Evolutionary conservation across 2,888 invertebrate species (phyloP).

Genomic region (Gymnoscelis rufifasciata): DNA sequence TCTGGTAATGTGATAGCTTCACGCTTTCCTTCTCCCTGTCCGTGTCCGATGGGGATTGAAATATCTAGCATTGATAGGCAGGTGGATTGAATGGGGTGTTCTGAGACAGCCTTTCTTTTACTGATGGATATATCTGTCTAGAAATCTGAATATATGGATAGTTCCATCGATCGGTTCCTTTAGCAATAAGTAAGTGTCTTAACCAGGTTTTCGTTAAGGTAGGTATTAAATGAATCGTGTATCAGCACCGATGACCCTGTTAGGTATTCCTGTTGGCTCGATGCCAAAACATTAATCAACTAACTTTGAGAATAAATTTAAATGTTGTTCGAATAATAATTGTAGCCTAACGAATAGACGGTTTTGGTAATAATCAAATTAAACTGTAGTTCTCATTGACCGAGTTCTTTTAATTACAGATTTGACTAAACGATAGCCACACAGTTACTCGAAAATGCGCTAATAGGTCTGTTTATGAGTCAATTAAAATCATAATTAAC

Average conservation of each 20-base stretch:
- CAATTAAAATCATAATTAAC: not conserved
- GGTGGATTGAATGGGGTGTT: not conserved
- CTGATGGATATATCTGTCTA: too few species aligned
- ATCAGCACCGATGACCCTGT: too few species aligned
- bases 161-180: too few species aligned
- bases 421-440: constrained; percentile 15
- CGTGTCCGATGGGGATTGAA: constrained; percentile 18
- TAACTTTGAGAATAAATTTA: too few species aligned
- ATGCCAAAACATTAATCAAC: too few species aligned
- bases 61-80: constrained; percentile 14
- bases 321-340: too few species aligned
- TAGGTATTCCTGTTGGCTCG: too few species aligned
- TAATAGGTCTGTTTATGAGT: constrained; percentile 20
- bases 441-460: constrained; percentile 17
- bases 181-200: too few species aligned
- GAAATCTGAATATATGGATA: too few species aligned
- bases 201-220: too few species aligned
- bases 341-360: too few species aligned
- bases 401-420: constrained; percentile 21
- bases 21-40: constrained; percentile 24
- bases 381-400: constrained; percentile 25
- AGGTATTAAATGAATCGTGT: too few species aligned
- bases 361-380: constrained; percentile 10
- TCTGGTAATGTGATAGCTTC: constrained; percentile 24
- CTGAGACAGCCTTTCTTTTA: not conserved